Conservation (phyloP, 2,797 vertebrate genomes). For the Galago senegalensis region DNA sequence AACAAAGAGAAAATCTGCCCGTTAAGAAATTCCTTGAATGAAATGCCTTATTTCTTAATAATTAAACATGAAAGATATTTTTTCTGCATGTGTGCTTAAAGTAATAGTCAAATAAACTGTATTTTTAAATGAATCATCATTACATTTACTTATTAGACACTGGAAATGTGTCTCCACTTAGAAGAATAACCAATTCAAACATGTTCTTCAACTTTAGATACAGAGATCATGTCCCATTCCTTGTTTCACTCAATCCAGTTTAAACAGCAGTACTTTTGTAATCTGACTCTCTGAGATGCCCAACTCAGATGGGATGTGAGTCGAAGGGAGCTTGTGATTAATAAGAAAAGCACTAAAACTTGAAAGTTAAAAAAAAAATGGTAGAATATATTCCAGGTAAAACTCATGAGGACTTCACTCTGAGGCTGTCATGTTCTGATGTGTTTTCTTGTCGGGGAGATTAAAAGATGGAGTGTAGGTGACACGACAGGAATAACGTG, state of each 20-base stretch:
- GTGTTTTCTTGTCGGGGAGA: not conserved
- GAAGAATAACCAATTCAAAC: constrained; percentile 56
- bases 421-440: not conserved
- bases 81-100: not conserved
- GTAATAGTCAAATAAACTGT: not conserved
- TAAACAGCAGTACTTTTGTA: not conserved
- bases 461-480: not conserved
- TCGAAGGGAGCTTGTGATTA: not conserved
- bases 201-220: not conserved
- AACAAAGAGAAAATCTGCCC: not conserved
- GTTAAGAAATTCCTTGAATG: not conserved
- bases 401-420: not conserved
- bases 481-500: not conserved
- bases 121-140: constrained; percentile 5
- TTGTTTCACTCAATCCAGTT: not conserved
- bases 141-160: not conserved
- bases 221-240: not conserved
- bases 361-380: not conserved
- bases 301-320: not conserved
- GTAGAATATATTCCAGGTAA: not conserved
- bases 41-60: not conserved
- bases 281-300: not conserved
- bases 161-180: constrained; percentile 65
- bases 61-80: not conserved
- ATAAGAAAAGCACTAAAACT: not conserved